A percentile compares a stretch with the other conserved stretches of the same genome.
Evolutionary conservation across 2,113 vertebrate species (phyloP).

Genomic region (Eulacestoma nigropectus): DNA sequence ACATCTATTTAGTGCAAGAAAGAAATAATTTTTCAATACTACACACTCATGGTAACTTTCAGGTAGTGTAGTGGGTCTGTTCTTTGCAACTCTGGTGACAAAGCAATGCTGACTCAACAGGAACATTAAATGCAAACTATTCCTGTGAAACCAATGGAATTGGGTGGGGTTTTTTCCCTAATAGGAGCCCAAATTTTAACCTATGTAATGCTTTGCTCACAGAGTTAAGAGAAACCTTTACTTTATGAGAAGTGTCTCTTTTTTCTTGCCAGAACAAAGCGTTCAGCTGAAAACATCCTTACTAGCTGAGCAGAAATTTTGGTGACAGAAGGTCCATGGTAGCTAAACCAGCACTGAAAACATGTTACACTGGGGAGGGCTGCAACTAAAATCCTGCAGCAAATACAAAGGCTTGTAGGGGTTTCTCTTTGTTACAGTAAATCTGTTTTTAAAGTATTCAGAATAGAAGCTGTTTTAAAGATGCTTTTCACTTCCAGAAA

Average conservation of each 20-base stretch:
- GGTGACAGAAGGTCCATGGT: background rate
- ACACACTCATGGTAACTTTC: background rate
- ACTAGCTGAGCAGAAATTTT: background rate
- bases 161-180: background rate
- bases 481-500: background rate
- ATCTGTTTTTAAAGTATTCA: background rate
- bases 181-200: background rate
- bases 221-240: background rate
- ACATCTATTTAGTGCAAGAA: background rate
- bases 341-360: background rate
- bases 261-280: background rate
- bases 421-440: background rate
- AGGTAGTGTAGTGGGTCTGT: background rate
- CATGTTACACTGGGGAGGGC: background rate
- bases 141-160: background rate
- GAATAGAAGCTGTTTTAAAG: background rate
- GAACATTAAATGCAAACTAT: background rate
- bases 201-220: background rate
- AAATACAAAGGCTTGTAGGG: background rate
- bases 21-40: background rate
- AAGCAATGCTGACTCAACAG: background rate
- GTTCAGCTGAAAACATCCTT: background rate
- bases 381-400: background rate
- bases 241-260: background rate
- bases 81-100: background rate